phyloP scores from a whole-genome alignment of 2,113 vertebrate genomes.

The Tauraco erythrolophus region DNA sequence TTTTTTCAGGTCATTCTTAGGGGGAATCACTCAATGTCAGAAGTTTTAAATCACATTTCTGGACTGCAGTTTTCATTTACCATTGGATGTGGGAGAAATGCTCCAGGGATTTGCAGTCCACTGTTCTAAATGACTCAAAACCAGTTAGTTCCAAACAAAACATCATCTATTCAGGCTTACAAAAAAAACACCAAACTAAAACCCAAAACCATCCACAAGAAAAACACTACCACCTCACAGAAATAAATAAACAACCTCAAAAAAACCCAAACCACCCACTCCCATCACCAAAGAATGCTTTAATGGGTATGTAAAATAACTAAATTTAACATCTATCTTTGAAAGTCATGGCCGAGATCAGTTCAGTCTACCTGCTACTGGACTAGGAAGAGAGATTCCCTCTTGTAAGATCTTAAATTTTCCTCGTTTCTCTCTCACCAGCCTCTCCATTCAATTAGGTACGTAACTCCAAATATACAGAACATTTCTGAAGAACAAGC shows the following conservation, averaged over 20 bases:
- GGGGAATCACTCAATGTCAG: background rate
- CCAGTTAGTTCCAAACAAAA: background rate
- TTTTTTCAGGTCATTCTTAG: background rate
- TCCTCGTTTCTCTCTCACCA: background rate
- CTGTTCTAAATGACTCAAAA: background rate
- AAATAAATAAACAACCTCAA: background rate
- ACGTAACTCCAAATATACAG: background rate
- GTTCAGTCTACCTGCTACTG: background rate
- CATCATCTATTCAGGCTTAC: background rate
- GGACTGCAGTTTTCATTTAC: background rate
- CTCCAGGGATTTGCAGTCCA: background rate
- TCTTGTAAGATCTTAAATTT: background rate
- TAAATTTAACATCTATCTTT: background rate
- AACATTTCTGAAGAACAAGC: background rate
- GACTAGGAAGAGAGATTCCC: background rate
- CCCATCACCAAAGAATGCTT: background rate
- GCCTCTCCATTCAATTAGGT: background rate
- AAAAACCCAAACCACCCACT: background rate
- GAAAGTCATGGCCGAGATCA: background rate
- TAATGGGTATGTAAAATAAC: background rate
- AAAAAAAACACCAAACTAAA: background rate
- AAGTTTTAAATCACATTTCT: background rate
- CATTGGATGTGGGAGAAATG: background rate
- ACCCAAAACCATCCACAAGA: rapidly evolving
- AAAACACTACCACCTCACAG: rapidly evolving